Conservation (phyloP, 2,888 invertebrate genomes). For the Bugulina stolonifera region DNA sequence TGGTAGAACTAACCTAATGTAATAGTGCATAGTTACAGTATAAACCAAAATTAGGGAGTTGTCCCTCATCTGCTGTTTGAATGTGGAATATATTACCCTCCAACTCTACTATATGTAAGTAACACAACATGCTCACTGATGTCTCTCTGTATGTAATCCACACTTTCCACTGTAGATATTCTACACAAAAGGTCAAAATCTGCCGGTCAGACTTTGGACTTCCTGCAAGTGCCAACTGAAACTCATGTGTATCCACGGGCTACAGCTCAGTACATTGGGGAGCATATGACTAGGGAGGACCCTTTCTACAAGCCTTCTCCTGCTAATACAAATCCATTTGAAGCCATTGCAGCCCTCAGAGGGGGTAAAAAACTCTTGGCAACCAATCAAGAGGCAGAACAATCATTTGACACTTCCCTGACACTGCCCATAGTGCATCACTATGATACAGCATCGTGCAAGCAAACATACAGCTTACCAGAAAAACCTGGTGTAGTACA, state of each 20-base stretch:
- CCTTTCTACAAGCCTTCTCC: constrained; percentile 47
- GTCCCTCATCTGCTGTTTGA: too few relatives aligned
- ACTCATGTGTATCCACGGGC: constrained; percentile 59
- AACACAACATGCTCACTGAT: too few relatives aligned
- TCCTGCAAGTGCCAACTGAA: constrained; percentile 32
- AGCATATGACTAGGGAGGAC: constrained; percentile 67
- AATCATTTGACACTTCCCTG: not conserved
- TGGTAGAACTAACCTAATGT: too few relatives aligned
- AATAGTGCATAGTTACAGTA: too few relatives aligned
- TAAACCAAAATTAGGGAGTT: too few relatives aligned
- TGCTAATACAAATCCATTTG: constrained; percentile 42
- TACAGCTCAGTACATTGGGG: constrained; percentile 66
- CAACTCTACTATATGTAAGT: too few relatives aligned
- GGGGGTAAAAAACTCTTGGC: constrained; percentile 32
- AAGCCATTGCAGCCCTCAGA: constrained; percentile 39
- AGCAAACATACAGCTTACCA: not conserved
- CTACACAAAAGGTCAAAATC: constrained; percentile 25
- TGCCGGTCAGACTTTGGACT: constrained; percentile 32
- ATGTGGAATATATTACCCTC: too few relatives aligned
- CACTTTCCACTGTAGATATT: constrained; percentile 8
- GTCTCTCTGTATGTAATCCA: too few relatives aligned
- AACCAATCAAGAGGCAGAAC: not conserved
- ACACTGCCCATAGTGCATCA: constrained; percentile 12
- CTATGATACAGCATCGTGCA: not conserved
- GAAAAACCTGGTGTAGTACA: not conserved